Conservation (phyloP, 1,140 invertebrate genomes). For the Lepidurus packardi region DNA sequence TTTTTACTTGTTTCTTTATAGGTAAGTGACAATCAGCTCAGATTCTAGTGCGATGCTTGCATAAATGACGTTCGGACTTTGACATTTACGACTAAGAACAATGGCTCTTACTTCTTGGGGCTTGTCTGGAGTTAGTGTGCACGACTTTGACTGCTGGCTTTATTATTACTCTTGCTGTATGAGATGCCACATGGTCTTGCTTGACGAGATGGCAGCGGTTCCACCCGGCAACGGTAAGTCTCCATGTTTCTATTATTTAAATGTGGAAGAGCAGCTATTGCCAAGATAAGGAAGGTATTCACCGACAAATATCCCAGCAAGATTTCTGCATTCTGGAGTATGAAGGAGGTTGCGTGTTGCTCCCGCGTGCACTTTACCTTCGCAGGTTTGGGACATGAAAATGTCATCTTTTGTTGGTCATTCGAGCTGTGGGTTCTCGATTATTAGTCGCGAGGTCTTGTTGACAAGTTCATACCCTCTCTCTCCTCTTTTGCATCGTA, state of each 20-base stretch:
- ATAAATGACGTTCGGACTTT: not conserved
- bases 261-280: not conserved
- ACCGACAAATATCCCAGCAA: not conserved
- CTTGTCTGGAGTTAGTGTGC: not conserved
- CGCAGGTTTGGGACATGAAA: not conserved
- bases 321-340: not conserved
- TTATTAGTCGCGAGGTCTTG: slow-evolving; percentile 19
- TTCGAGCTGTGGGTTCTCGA: not conserved
- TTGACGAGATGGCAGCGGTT: not conserved
- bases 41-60: not conserved
- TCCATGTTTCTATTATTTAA: slow-evolving; percentile 17
- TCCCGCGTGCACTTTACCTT: not conserved
- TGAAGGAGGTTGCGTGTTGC: not conserved
- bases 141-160: slow-evolving; percentile 6
- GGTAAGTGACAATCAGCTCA: slow-evolving; percentile 10
- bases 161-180: not conserved
- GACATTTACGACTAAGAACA: slow-evolving; percentile 2
- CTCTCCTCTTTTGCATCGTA: not conserved
- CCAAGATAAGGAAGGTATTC: not conserved
- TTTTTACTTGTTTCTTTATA: not conserved
- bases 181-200: not conserved
- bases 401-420: slow-evolving; percentile 20
- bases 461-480: slow-evolving; percentile 9
- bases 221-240: not conserved
- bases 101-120: not conserved